Percentiles rank a stretch among this genome's conserved stretches.
Conservation (phyloP, 2,888 invertebrate genomes). For the Cryptocephalus primarius region DNA sequence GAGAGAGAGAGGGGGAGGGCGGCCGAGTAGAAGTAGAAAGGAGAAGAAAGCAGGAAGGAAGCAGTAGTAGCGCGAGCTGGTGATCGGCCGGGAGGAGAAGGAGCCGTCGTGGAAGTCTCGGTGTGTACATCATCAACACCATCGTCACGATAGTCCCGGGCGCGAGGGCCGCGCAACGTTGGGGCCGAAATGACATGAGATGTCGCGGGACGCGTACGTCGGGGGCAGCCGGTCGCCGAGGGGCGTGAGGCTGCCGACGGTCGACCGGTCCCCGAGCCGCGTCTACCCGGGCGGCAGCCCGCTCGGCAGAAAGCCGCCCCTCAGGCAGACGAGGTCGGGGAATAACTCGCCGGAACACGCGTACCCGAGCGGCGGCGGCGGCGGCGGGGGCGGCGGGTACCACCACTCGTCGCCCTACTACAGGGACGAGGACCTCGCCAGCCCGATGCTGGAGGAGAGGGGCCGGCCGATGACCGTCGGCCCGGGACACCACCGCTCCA, state of each 20-base stretch:
- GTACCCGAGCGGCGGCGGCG: slow-evolving; percentile 13
- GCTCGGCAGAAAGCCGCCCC: slow-evolving; percentile 30
- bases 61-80: no score
- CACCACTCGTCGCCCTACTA: slow-evolving; percentile 62
- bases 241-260: slow-evolving; percentile 69
- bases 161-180: neutral
- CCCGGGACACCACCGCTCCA: slow-evolving; percentile 55
- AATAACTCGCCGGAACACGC: slow-evolving; percentile 49
- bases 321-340: slow-evolving; percentile 43
- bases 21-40: no score
- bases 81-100: no score
- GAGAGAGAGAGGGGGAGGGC: no score
- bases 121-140: no score
- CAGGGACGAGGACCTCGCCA: slow-evolving; percentile 74
- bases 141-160: no score
- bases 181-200: slow-evolving; percentile 35
- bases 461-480: slow-evolving; percentile 45
- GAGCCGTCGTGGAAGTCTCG: no score
- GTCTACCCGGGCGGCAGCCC: slow-evolving; percentile 56
- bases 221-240: slow-evolving; percentile 57
- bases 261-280: slow-evolving; percentile 81
- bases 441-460: slow-evolving; percentile 74
- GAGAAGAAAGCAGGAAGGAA: no score
- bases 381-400: slow-evolving; percentile 23
- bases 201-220: slow-evolving; percentile 53